Percentiles rank a stretch among this genome's conserved stretches.
These are phyloP conservation scores for Nemurella pictetii DNA, from an alignment of 2,888 invertebrate species.

Conservation along the genomic window DNA sequence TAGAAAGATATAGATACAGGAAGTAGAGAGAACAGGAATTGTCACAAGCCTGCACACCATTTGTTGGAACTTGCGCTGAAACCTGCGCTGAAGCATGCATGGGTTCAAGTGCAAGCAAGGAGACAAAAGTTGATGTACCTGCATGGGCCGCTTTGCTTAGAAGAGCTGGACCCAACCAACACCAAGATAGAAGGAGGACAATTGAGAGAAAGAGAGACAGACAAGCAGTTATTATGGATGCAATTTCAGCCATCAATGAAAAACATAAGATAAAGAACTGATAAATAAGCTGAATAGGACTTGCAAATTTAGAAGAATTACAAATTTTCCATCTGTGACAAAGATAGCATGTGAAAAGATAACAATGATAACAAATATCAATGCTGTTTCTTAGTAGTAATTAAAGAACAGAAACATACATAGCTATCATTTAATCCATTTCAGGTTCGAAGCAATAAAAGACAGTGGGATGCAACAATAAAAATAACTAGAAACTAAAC, in stretches of 20 bases:
- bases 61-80: too few species aligned
- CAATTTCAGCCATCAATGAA: background rate
- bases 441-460: conserved; percentile 12
- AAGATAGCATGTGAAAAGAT: background rate
- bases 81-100: background rate
- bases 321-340: too few species aligned
- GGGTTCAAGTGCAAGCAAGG: background rate
- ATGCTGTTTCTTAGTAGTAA: background rate
- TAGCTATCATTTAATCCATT: background rate
- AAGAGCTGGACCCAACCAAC: conserved; percentile 47
- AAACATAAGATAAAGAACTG: too few species aligned
- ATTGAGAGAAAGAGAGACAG: conserved; percentile 37
- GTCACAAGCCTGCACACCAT: too few species aligned
- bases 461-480: conserved; percentile 10
- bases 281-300: too few species aligned
- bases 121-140: conserved; percentile 49
- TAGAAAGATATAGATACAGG: too few species aligned
- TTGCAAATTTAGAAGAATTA: too few species aligned
- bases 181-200: conserved; percentile 34
- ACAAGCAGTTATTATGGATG: conserved; percentile 26
- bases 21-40: too few species aligned
- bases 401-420: background rate
- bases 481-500: conserved; percentile 15
- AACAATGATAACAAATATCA: background rate
- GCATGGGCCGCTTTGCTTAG: conserved; percentile 54